Evolutionary conservation across 2,797 vertebrate species (phyloP), one percentile per base, ranked within the genome.

Genomic region (Sitta carolinensis): DNA sequence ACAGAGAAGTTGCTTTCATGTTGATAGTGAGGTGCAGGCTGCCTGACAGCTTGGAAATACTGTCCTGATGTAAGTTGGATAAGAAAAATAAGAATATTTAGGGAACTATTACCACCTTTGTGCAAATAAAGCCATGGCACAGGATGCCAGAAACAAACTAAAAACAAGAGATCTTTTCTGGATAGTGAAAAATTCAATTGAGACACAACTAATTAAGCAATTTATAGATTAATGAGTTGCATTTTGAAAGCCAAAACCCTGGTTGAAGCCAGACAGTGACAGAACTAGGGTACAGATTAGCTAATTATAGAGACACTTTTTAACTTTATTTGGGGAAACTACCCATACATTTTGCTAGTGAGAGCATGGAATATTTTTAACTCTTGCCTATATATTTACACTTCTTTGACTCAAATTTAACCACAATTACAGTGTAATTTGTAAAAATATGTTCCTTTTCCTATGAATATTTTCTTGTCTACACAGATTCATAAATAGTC

Each of bases 381-480:
- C 29, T 45, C 63, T 87, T 88, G 86, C 64, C 72, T 92, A 95
- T 95, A 96, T 93, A 96, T 93, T 81, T 80, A 83, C 70, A 79
- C 29, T 70, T 84, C 51, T 88, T 81, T 79, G 63, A 92, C 73
- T 80, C 55, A 78, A 87, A 94, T 78, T 59, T 84, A 95, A 84
- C 36, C 52, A 77, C 66, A 94, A 62, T 89, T 90, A 68, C 45
- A 94, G 64, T 59, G 27, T 14, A 87, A 91, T 72, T 87, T 94
- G 26, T 63, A 92, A 74, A 90, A 88, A 77, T 27, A 45, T 11
- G 5, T 58, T 89, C 54, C 13, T 86, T 88, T 67, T 79, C 63
- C 72, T 90, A 84, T 21, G 73, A 95, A 92, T 13, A 78, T 80
- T 80, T 94, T 55, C 52, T 87, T 94, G 84, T 93, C 82, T 75